Percentiles rank a stretch among this genome's conserved stretches.
Conservation (phyloP, 2,797 vertebrate genomes). For the Esox masquinongy region DNA sequence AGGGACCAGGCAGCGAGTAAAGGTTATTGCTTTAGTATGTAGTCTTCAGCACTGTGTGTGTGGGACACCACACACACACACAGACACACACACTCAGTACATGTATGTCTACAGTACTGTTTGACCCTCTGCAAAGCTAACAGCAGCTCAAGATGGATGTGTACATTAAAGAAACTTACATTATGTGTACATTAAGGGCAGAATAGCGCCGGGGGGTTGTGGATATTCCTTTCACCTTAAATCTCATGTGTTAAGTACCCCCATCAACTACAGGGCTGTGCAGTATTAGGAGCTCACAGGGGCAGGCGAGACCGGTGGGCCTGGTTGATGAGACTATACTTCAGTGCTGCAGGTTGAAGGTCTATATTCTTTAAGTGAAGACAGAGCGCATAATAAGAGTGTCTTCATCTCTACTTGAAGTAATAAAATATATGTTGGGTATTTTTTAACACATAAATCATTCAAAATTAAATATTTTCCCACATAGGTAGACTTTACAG, state of each 20-base stretch:
- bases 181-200: not conserved
- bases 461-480: not conserved
- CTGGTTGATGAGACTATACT: not conserved
- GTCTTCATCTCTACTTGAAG: too few species aligned
- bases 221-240: not conserved
- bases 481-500: not conserved
- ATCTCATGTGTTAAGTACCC: not conserved
- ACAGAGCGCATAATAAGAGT: too few species aligned
- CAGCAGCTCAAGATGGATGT: not conserved
- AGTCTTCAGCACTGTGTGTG: conserved; percentile 39
- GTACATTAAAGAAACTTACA: not conserved
- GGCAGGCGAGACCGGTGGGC: not conserved
- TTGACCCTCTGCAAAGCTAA: too few species aligned
- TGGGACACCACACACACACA: not conserved
- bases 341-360: not conserved
- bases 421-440: too few species aligned
- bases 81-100: not conserved
- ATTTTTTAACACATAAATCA: not conserved
- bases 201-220: not conserved
- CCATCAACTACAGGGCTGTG: not conserved
- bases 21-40: conserved; percentile 65
- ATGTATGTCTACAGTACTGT: not conserved
- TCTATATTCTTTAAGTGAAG: too few species aligned
- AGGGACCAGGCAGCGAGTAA: conserved; percentile 54
- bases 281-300: too few species aligned